Evolutionary conservation across 2,113 vertebrate species (phyloP).

Genomic region (Kryptolebias marmoratus): DNA sequence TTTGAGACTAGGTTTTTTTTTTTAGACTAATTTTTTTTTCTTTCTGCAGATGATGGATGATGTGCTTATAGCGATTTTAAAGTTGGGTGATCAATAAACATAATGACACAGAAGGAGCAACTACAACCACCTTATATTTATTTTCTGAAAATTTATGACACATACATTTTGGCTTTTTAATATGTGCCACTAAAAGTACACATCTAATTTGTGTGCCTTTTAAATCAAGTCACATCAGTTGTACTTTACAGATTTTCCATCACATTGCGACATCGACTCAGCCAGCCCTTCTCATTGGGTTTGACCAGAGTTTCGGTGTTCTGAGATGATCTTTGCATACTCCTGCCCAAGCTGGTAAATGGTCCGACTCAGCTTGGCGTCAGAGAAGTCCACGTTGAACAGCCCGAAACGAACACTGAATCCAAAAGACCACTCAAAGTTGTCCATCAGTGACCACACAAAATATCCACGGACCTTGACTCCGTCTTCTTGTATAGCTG

Average conservation of each 20-base stretch:
- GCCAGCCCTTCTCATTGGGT: background rate
- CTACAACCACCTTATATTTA: no score
- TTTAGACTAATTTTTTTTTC: no score
- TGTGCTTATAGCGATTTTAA: no score
- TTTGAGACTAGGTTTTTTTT: no score
- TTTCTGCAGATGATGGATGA: no score
- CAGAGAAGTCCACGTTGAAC: conserved; percentile 83
- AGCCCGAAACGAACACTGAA: conserved; percentile 83
- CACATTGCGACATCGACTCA: background rate
- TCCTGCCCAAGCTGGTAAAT: conserved; percentile 81
- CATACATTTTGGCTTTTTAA: no score
- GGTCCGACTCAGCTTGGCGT: conserved; percentile 65
- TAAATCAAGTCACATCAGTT: no score
- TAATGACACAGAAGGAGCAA: no score
- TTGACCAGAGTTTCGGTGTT: conserved; percentile 48
- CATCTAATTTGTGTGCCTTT: no score
- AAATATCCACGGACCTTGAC: conserved; percentile 80
- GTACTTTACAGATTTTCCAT: background rate
- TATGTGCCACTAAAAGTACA: no score
- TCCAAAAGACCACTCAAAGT: conserved; percentile 84
- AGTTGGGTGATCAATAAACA: no score
- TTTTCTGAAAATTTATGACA: no score
- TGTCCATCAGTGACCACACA: conserved; percentile 84
- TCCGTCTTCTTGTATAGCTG: conserved; percentile 75
- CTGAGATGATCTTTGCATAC: conserved; percentile 80